Evolutionary conservation across 2,113 vertebrate genomes (phyloP).

Genomic region (Leucopternis melanops): DNA sequence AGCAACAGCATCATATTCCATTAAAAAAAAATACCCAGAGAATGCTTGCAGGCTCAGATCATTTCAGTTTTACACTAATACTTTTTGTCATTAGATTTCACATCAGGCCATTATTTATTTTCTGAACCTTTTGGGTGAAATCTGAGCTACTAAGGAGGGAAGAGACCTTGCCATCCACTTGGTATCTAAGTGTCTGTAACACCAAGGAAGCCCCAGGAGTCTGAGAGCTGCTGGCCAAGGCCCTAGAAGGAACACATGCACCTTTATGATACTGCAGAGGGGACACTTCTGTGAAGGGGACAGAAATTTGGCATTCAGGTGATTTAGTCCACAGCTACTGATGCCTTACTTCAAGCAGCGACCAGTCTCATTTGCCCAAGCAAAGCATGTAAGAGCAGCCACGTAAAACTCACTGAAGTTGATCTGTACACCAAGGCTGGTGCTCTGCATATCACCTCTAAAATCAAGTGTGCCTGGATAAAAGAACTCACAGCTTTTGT

Average conservation of each 20-base stretch:
- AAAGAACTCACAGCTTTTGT: neutral
- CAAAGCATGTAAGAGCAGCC: neutral
- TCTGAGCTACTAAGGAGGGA: neutral
- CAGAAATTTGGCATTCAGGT: neutral
- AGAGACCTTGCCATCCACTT: neutral
- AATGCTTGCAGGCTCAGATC: neutral
- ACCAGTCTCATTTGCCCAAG: neutral
- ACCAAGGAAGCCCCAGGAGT: neutral
- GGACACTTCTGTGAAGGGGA: neutral
- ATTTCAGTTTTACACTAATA: neutral
- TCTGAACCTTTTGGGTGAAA: neutral
- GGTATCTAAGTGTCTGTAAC: neutral
- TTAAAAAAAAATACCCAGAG: neutral
- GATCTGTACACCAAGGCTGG: neutral
- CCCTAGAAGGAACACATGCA: fast-evolving
- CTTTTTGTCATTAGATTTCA: neutral
- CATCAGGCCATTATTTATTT: neutral
- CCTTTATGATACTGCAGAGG: neutral
- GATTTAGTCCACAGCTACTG: neutral
- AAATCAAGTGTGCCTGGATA: neutral
- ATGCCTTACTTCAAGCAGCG: neutral
- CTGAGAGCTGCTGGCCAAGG: neutral
- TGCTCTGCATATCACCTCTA: neutral
- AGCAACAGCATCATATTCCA: neutral
- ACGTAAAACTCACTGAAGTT: neutral